Evolutionary conservation across 1,140 invertebrate species (phyloP).

Genomic region (Neodiprion fabricii): DNA sequence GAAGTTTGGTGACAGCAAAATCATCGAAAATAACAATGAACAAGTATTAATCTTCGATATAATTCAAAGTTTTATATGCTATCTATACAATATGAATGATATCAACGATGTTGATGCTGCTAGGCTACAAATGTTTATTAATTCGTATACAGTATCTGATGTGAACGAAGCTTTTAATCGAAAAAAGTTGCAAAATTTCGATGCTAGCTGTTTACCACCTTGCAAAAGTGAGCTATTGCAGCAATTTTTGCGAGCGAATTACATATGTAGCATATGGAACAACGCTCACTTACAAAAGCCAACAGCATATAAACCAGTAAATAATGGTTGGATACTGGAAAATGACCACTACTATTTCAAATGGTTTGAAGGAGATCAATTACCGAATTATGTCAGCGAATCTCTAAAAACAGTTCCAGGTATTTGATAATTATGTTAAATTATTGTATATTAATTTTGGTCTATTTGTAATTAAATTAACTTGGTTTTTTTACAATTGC

Average conservation of each 20-base stretch:
- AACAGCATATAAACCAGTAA: slow-evolving; percentile 20
- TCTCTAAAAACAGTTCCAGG: slow-evolving; percentile 24
- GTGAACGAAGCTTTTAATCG: slow-evolving; percentile 30
- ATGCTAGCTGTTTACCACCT: slow-evolving; percentile 30
- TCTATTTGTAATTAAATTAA: slow-evolving; percentile 19
- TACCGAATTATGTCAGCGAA: slow-evolving; percentile 30
- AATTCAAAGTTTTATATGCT: slow-evolving; percentile 30
- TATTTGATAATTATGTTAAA: slow-evolving; percentile 20
- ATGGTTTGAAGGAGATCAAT: slow-evolving; percentile 39
- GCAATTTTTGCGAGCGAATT: slow-evolving; percentile 26
- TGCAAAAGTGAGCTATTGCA: slow-evolving; percentile 29
- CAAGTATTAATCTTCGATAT: slow-evolving; percentile 27
- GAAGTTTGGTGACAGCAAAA: slow-evolving; percentile 18
- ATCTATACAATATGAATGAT: slow-evolving; percentile 26
- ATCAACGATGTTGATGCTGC: slow-evolving; percentile 32
- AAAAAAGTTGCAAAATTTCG: slow-evolving; percentile 32
- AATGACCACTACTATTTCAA: slow-evolving; percentile 31
- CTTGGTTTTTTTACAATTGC: slow-evolving; percentile 17
- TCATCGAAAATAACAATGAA: slow-evolving; percentile 28
- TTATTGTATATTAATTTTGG: slow-evolving; percentile 14
- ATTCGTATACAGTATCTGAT: slow-evolving; percentile 31
- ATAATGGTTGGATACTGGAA: slow-evolving; percentile 33
- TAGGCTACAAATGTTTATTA: slow-evolving; percentile 29
- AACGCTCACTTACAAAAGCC: slow-evolving; percentile 22
- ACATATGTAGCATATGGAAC: slow-evolving; percentile 26